Evolutionary conservation across 2,888 invertebrate species (phyloP), one percentile per base, ranked within the genome.

Genomic region (Synergus gifuensis): DNA sequence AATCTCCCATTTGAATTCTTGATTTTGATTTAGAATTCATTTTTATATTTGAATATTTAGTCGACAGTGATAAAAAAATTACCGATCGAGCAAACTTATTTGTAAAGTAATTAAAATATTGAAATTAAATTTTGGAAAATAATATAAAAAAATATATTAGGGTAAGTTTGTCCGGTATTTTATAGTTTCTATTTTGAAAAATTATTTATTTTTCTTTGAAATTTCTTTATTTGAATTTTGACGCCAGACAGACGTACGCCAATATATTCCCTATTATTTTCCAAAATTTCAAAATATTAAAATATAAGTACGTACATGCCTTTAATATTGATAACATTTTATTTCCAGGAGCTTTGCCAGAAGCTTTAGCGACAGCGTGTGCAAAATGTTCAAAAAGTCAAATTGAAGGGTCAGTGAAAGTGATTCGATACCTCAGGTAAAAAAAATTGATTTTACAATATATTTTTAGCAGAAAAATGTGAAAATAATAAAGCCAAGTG

Each of bases 321-420:
- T 5, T n/a, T 54, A 54, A n/a, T n/a, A n/a, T 2, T 28, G 8
- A 28, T 46, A 2, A 49, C 49, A n/a, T 16, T 8, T 28, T 9
- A 16, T 54, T 85, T 82, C 66, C 80, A 89, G 89, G 86, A 79
- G 82, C 80, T 42, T 83, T 89, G 76, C 88, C 88, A 16, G 89
- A 88, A 84, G 88, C 88, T 46, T 80, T 88, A 78, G 83, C 78
- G 7, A 86, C 85, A 44, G 88, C 83, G 42, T 89, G 89, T 79
- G 85, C 87, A 28, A 88, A 88, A 78, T 89, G 89, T 79, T 86
- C 87, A 5, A 85, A 86, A 67, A 88, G 85, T 78, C 88, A 89
- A 67, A 83, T 85, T 36, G 87, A 88, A 76, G 86, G 85, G 16
- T 82, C 87, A 8, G 82, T 88, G 66, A 88, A 88, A 81, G 85